phyloP scores from a whole-genome alignment of 2,888 invertebrate genomes.

The Phyto melanocephala region DNA sequence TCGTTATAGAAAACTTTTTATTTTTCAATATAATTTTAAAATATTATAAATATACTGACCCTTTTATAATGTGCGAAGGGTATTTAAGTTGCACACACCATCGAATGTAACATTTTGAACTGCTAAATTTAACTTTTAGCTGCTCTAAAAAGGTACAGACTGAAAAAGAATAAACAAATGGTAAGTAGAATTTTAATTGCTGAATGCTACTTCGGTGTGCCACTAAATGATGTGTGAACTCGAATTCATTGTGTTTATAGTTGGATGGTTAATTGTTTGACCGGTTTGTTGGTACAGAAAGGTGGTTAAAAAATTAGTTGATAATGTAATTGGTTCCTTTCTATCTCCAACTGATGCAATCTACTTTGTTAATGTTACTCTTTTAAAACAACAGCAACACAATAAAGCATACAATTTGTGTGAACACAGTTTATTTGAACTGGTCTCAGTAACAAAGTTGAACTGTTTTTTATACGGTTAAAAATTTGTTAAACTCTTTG shows the following conservation, averaged over 20 bases:
- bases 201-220: background rate
- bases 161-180: slow-evolving; percentile 49
- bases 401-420: background rate
- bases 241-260: background rate
- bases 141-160: too few species aligned
- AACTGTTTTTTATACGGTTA: background rate
- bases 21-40: too few species aligned
- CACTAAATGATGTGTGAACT: slow-evolving; percentile 23
- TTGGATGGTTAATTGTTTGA: background rate
- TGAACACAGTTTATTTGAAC: background rate
- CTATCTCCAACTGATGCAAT: background rate
- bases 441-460: background rate
- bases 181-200: slow-evolving; percentile 43
- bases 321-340: background rate
- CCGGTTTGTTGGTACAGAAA: background rate
- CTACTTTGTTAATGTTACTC: slow-evolving; percentile 46
- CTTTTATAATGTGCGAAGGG: too few species aligned
- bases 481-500: slow-evolving; percentile 16
- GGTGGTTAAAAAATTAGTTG: slow-evolving; percentile 1
- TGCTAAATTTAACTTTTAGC: too few species aligned
- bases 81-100: too few species aligned
- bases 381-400: background rate
- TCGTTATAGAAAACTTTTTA: too few species aligned
- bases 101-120: too few species aligned
- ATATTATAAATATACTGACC: too few species aligned